phyloP scores from a whole-genome alignment of 2,888 invertebrate genomes.

The Nemotelus nigrinus region DNA sequence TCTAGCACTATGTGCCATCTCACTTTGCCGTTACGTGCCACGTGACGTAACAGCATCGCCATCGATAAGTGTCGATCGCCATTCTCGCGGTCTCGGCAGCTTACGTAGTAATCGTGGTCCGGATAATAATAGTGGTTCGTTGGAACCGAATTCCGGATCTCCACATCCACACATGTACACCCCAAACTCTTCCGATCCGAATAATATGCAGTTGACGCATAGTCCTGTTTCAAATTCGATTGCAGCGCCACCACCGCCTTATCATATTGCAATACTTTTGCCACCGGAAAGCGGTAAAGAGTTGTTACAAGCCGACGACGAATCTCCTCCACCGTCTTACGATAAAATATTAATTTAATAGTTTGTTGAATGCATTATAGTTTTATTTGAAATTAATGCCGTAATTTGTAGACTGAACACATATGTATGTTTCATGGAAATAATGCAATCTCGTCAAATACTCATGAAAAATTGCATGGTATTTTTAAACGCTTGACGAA shows the following conservation, averaged over 20 bases:
- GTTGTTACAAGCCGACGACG: slow-evolving; percentile 60
- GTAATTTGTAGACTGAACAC: neutral
- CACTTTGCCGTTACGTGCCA: slow-evolving; percentile 68
- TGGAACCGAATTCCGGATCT: slow-evolving; percentile 41
- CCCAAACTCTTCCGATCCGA: slow-evolving; percentile 42
- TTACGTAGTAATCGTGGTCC: slow-evolving; percentile 9
- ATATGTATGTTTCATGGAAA: too few relatives aligned
- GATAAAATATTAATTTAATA: slow-evolving; percentile 77
- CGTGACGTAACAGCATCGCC: slow-evolving; percentile 62
- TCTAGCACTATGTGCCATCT: slow-evolving; percentile 72
- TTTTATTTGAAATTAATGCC: slow-evolving; percentile 1
- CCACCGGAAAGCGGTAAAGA: slow-evolving; percentile 69
- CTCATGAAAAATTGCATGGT: too few relatives aligned
- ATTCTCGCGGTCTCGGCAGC: slow-evolving; percentile 47
- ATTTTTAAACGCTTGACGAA: too few relatives aligned
- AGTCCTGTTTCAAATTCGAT: slow-evolving; percentile 51
- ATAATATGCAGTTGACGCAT: slow-evolving; percentile 36
- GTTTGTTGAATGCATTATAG: slow-evolving; percentile 29
- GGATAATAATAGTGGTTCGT: slow-evolving; percentile 40
- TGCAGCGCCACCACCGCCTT: slow-evolving; percentile 71
- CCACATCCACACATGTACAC: slow-evolving; percentile 44
- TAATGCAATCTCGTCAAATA: too few relatives aligned
- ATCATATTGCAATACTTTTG: slow-evolving; percentile 84
- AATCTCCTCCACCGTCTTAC: slow-evolving; percentile 79
- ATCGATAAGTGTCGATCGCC: slow-evolving; percentile 60